Base-by-base conservation (phyloP, 2,888 invertebrate genomes). In the Acrocera orbiculus region DNA sequence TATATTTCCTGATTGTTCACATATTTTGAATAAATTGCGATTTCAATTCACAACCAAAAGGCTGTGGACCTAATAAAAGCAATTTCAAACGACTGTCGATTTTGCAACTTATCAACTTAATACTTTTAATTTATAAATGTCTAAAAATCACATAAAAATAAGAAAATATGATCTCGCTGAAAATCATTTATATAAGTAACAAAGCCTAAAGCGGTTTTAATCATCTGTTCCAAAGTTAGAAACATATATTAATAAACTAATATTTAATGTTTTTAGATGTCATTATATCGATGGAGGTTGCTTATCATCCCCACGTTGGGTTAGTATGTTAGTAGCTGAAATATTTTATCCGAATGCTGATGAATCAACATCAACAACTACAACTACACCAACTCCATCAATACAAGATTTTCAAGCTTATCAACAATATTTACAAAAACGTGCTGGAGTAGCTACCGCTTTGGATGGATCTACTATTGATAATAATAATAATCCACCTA, bases 231-330 rank as follows among this genome's bases (percentile, higher is more conserved):
- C n/a, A n/a, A n/a, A n/a, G n/a, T n/a, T n/a, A n/a, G n/a, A n/a
- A n/a, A n/a, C n/a, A 20, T 17, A 13, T 20, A 20, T 14, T 13
- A 10, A 9, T 20, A 28, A 16, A n/a, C 14, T 9, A 9, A 28
- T 16, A n/a, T 28, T 17, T 6, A n/a, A 15, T n/a, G 3, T 35
- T 83, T 83, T 52, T 78, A 81, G 82, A 39, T 89, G 89, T 50
- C 83, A 86, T 56, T 89, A 86, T 56, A 63, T 89, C 47, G 87
- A 89, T 45, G 89, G 89, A 9, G 83, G 86, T 2, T 90, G 90
- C 50, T 63, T 89, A 41, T 82, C 86, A 20, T 87, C 89, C 0
- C 89, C 89, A 8, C 71, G 90, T 47, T 90, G 90, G 90, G 80
- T 85, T 35, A 85, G 85, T 47, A 64, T 90, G 28, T 63, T 90